Evolutionary conservation across 2,113 vertebrate genomes (phyloP).

Genomic region (Fregetta grallaria): DNA sequence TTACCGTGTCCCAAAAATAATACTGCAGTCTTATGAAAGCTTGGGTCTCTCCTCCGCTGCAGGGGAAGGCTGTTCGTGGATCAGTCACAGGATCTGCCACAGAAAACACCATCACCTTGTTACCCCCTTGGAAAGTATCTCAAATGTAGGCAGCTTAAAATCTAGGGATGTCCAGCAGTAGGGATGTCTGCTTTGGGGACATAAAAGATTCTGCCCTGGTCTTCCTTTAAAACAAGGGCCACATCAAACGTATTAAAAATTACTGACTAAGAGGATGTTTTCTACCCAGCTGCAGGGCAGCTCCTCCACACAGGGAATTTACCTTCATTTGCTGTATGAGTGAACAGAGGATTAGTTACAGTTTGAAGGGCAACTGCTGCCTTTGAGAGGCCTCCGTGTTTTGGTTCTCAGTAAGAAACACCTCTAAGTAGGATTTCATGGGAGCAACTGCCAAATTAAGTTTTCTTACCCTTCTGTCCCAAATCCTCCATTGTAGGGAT

Average conservation of each 20-base stretch:
- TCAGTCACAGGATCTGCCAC: constrained; percentile 72
- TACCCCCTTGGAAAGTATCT: neutral
- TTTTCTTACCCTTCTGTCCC: constrained; percentile 69
- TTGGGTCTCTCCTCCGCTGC: constrained; percentile 79
- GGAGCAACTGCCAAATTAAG: neutral
- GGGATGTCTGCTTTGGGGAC: neutral
- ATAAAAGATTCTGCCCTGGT: neutral
- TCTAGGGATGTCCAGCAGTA: neutral
- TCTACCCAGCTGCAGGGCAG: neutral
- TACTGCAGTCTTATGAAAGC: constrained; percentile 78
- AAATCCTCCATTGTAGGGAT: constrained; percentile 76
- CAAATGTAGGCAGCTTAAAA: neutral
- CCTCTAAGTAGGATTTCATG: neutral
- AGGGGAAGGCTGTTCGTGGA: constrained; percentile 80
- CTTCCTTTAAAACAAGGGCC: neutral
- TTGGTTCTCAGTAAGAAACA: neutral
- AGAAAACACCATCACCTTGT: neutral
- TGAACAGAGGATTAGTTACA: neutral
- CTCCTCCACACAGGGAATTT: neutral
- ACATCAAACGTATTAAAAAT: neutral
- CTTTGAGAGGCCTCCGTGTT: neutral
- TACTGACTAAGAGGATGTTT: neutral
- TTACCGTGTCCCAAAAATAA: constrained; percentile 86
- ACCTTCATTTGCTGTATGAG: neutral
- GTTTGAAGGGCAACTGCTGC: neutral